A percentile compares a stretch with the other conserved stretches of the same genome.
These are phyloP conservation scores for Cinclus cinclus DNA, from an alignment of 2,113 vertebrate species.

Conservation along the genomic window DNA sequence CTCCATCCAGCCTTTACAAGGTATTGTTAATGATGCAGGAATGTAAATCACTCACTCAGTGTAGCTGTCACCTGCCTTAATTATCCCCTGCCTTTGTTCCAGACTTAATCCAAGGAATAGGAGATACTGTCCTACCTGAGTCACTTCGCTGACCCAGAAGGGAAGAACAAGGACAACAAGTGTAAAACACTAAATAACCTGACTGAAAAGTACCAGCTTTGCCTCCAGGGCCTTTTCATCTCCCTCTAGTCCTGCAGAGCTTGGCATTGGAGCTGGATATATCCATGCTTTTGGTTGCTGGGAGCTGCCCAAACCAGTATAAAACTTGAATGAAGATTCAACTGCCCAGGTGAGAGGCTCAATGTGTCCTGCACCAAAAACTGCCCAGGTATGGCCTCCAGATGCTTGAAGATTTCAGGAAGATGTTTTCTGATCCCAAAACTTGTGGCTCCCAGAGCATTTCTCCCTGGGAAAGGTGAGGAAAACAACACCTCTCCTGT, in stretches of 20 bases:
- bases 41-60: neutral
- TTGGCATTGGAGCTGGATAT: neutral
- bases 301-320: neutral
- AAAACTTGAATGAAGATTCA: neutral
- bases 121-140: neutral
- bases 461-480: neutral
- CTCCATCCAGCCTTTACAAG: slow-evolving; percentile 6
- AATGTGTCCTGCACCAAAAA: neutral
- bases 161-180: neutral
- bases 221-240: neutral
- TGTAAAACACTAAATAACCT: neutral
- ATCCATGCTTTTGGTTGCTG: fast-evolving
- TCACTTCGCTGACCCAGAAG: slow-evolving; percentile 2
- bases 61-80: slow-evolving; percentile 20
- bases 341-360: neutral
- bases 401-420: neutral
- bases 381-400: neutral
- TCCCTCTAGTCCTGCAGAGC: neutral
- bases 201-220: neutral
- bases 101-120: neutral
- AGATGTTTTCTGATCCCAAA: neutral
- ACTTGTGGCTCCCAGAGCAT: neutral
- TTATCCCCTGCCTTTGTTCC: neutral
- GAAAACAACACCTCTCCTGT: neutral
- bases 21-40: neutral